Conservation (phyloP, 2,797 vertebrate species). For the Rhodeus uyekii region DNA sequence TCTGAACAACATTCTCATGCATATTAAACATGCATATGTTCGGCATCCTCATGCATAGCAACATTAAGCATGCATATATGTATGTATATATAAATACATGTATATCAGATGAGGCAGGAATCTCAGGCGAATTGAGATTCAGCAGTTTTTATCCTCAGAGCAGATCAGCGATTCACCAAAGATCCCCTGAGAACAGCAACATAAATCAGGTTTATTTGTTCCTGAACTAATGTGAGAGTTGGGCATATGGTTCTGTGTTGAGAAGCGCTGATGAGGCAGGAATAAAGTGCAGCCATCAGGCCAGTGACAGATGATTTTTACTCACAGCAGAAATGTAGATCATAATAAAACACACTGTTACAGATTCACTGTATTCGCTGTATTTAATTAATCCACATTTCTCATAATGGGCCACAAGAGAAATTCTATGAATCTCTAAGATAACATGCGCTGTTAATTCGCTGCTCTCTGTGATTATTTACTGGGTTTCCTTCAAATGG, state of each 20-base stretch:
- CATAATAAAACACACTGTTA: background rate
- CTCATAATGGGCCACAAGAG: no score
- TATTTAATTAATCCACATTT: no score
- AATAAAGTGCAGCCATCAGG: background rate
- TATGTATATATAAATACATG: background rate
- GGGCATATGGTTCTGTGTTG: background rate
- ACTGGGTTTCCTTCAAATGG: no score
- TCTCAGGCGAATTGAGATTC: background rate
- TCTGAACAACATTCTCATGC: no score
- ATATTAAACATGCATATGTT: no score
- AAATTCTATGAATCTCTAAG: no score
- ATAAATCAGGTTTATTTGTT: slow-evolving; percentile 20
- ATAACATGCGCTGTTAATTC: no score
- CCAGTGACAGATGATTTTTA: background rate
- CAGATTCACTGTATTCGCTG: background rate
- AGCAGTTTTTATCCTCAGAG: background rate
- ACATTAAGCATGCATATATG: no score
- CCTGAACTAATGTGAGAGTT: background rate
- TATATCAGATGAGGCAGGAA: background rate
- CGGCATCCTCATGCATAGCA: no score
- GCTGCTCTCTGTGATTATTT: no score
- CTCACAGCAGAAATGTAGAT: background rate
- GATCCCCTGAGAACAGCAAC: background rate
- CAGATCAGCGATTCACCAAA: background rate
- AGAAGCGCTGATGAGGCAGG: background rate